Percentiles rank a stretch among this genome's conserved stretches.
Evolutionary conservation across 1,140 invertebrate species (phyloP).

Genomic region (Batillaria attramentaria): DNA sequence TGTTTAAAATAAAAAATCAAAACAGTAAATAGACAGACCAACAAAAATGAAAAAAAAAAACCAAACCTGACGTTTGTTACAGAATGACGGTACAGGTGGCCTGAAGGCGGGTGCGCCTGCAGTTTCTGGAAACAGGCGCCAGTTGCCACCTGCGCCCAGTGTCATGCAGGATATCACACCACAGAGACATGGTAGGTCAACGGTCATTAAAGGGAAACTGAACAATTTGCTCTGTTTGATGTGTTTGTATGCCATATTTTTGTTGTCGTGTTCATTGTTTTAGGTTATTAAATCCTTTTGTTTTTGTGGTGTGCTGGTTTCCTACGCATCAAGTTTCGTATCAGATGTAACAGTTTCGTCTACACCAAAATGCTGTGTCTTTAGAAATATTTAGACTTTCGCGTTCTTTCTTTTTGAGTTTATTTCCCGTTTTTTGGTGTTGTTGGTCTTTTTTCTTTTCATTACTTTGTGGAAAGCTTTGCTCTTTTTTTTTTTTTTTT

Average conservation of each 20-base stretch:
- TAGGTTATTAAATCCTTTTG: not conserved
- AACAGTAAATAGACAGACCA: not conserved
- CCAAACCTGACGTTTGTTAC: no score
- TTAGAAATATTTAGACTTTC: not conserved
- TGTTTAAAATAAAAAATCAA: not conserved
- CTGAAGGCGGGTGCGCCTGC: not conserved
- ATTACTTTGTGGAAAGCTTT: not conserved
- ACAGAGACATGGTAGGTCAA: not conserved
- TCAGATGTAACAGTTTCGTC: no score
- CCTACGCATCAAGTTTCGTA: no score
- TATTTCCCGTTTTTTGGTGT: not conserved
- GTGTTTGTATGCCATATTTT: not conserved
- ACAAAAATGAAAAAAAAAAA: no score
- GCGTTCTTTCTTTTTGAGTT: not conserved
- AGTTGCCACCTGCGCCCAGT: conserved; percentile 11
- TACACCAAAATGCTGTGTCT: no score
- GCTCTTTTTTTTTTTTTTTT: not conserved
- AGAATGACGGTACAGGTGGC: no score
- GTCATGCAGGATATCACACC: conserved; percentile 27
- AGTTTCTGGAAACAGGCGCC: not conserved
- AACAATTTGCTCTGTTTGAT: not conserved
- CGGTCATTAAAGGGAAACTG: not conserved
- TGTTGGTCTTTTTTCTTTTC: not conserved
- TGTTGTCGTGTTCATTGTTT: not conserved
- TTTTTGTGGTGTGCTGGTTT: no score